Percentiles rank a stretch among this genome's conserved stretches.
Conservation (phyloP, 1,140 invertebrate genomes). For the Dinoponera quadriceps region DNA sequence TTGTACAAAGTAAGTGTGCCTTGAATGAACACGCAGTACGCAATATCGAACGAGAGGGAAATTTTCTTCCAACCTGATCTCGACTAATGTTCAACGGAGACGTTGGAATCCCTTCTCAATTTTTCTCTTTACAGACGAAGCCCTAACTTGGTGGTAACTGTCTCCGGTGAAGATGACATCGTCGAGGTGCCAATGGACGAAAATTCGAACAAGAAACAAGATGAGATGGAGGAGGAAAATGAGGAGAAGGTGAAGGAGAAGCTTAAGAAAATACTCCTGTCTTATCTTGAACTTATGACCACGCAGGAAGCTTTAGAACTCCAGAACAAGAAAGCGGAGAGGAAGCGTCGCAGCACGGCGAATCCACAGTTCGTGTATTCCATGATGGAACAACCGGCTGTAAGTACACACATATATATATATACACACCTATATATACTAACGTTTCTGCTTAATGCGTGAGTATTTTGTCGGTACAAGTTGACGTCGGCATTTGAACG, state of each 20-base stretch:
- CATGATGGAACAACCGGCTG: slow-evolving; percentile 80
- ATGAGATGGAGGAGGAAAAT: slow-evolving; percentile 63
- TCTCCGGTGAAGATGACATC: slow-evolving; percentile 78
- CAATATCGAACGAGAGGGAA: not conserved
- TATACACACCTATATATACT: too few relatives aligned
- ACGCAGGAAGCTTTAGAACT: slow-evolving; percentile 82
- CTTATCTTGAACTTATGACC: slow-evolving; percentile 83
- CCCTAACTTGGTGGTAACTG: slow-evolving; percentile 73
- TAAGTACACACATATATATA: too few relatives aligned
- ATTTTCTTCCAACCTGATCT: too few relatives aligned
- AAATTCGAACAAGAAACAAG: slow-evolving; percentile 35
- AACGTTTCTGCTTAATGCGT: slow-evolving; percentile 66
- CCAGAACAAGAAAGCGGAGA: slow-evolving; percentile 85
- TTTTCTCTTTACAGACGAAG: slow-evolving; percentile 64
- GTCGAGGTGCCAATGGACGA: slow-evolving; percentile 75
- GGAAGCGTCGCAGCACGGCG: slow-evolving; percentile 86
- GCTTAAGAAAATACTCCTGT: slow-evolving; percentile 80
- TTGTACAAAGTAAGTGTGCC: slow-evolving; percentile 58
- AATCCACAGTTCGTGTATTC: slow-evolving; percentile 87
- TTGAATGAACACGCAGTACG: too few relatives aligned
- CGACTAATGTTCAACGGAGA: not conserved
- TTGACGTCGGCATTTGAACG: not conserved
- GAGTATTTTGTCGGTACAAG: not conserved
- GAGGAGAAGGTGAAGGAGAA: slow-evolving; percentile 62
- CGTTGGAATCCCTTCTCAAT: slow-evolving; percentile 23